A percentile compares a stretch with the other conserved stretches of the same genome.
These are phyloP conservation scores for Coracias cyanogaster DNA, from an alignment of 2,797 vertebrate genomes.

Conservation along the genomic window DNA sequence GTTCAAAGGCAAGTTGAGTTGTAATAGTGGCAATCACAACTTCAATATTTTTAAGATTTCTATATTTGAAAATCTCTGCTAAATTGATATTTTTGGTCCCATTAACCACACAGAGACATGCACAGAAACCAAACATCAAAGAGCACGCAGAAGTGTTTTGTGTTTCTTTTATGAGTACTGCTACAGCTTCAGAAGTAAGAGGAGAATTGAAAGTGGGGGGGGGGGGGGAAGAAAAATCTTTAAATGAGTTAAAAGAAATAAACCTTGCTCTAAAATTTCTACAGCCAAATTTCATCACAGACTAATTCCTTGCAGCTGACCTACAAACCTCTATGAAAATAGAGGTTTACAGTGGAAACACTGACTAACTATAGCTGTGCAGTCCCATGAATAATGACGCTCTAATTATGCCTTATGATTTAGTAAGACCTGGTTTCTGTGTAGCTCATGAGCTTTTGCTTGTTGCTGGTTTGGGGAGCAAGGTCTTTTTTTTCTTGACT, in stretches of 20 bases:
- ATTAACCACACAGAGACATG: neutral
- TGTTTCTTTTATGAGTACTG: neutral
- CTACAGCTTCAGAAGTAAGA: neutral
- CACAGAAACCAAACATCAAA: neutral
- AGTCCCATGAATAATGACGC: neutral
- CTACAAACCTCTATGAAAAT: constrained; percentile 51
- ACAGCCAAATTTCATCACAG: constrained; percentile 47
- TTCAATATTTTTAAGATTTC: neutral
- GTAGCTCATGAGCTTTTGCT: neutral
- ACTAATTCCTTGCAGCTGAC: constrained; percentile 68
- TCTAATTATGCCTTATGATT: constrained; percentile 51
- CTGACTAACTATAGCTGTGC: constrained; percentile 66
- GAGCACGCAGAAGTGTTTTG: neutral
- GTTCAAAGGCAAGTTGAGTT: neutral
- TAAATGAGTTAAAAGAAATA: neutral
- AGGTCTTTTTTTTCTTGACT: neutral
- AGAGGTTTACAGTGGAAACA: constrained; percentile 65
- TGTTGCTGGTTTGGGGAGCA: constrained; percentile 25
- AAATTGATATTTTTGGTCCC: neutral
- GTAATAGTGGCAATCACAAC: neutral
- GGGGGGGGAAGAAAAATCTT: neutral
- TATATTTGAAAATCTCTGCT: neutral
- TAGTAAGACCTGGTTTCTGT: constrained; percentile 43
- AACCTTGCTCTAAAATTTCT: neutral
- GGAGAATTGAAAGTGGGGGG: neutral